Conservation (phyloP, 2,888 invertebrate species). For the Seladonia tumulorum region DNA sequence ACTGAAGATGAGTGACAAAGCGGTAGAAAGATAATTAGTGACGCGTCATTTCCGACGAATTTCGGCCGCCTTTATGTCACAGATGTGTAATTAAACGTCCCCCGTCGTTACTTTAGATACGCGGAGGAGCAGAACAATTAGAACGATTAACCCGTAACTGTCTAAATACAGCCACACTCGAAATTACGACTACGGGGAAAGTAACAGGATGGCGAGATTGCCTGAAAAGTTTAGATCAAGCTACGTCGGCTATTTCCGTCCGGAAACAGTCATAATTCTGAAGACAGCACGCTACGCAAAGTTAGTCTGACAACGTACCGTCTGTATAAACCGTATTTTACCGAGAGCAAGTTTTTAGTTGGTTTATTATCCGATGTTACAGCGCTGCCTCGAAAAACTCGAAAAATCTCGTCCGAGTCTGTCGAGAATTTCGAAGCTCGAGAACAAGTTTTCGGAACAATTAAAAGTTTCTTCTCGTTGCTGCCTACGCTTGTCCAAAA, state of each 20-base stretch:
- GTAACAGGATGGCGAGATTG: not conserved
- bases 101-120: slow-evolving; percentile 29
- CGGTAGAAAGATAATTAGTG: slow-evolving; percentile 44
- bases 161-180: slow-evolving; percentile 20
- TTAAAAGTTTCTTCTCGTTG: not conserved
- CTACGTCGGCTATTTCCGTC: not conserved
- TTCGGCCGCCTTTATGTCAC: slow-evolving; percentile 61
- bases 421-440: not conserved
- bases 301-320: not conserved
- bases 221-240: not conserved
- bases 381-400: not conserved
- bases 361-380: not conserved
- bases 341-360: not conserved
- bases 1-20: slow-evolving; percentile 21
- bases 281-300: not conserved
- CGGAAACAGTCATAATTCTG: not conserved
- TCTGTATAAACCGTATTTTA: not conserved
- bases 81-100: slow-evolving; percentile 65
- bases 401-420: not conserved
- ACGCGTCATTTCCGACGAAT: slow-evolving; percentile 48
- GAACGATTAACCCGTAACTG: slow-evolving; percentile 56
- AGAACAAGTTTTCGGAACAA: not conserved
- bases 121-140: slow-evolving; percentile 54
- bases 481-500: not conserved
- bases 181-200: slow-evolving; percentile 26